Conservation (phyloP, 2,113 vertebrate genomes). For the Platysteira castanea region DNA sequence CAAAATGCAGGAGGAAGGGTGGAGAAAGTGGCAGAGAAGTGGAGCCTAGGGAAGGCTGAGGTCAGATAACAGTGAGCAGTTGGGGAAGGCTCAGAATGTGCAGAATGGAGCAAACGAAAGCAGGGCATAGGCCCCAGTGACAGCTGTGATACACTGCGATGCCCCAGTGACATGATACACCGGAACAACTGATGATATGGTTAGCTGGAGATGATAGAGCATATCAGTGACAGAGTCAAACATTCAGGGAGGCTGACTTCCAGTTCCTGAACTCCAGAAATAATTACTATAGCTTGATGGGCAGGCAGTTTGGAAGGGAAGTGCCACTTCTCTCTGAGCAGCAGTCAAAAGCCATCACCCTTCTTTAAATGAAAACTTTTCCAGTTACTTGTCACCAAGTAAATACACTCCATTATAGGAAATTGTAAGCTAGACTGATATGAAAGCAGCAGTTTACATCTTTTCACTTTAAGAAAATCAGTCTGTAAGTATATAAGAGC, state of each 20-base stretch:
- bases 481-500: background rate
- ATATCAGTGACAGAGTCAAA: background rate
- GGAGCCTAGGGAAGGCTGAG: background rate
- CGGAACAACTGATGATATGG: background rate
- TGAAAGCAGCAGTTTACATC: background rate
- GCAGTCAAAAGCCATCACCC: background rate
- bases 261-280: background rate
- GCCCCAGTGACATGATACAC: background rate
- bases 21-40: background rate
- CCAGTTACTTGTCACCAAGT: background rate
- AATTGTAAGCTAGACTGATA: background rate
- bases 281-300: background rate
- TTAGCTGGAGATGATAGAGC: background rate
- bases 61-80: background rate
- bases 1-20: background rate
- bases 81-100: background rate
- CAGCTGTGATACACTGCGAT: background rate
- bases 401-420: background rate
- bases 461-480: background rate
- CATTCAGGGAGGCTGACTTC: background rate
- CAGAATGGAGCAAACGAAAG: background rate
- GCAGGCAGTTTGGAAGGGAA: background rate
- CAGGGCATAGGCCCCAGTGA: background rate
- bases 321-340: background rate
- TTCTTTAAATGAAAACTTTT: background rate